phyloP scores from a whole-genome alignment of 2,797 vertebrate species.

The Dromococcyx pavoninus region DNA sequence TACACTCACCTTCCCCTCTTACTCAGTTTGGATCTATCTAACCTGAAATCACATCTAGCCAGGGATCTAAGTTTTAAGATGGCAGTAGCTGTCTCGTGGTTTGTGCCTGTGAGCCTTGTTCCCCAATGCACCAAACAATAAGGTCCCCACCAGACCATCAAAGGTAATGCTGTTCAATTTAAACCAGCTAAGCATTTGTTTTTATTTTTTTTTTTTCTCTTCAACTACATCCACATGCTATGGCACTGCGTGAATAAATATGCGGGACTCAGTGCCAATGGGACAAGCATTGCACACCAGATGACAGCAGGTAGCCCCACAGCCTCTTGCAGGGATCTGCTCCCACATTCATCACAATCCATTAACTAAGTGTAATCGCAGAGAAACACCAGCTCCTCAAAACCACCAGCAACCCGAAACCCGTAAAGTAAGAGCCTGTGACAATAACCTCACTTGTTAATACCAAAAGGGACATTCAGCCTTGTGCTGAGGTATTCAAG shows the following conservation, averaged over 20 bases:
- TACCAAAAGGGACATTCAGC: neutral
- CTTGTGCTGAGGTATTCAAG: neutral
- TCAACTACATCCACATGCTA: neutral
- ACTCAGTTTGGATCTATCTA: neutral
- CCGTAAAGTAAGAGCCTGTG: neutral
- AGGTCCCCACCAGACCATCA: neutral
- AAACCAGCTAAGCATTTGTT: neutral
- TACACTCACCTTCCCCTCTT: neutral
- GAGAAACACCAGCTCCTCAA: neutral
- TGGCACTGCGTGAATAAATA: neutral
- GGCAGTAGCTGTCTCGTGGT: neutral
- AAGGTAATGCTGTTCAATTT: neutral
- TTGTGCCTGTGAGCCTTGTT: neutral
- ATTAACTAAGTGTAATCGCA: neutral
- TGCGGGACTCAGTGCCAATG: neutral
- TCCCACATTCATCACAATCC: neutral
- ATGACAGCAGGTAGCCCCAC: neutral
- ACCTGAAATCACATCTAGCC: neutral
- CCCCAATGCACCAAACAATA: rapidly evolving
- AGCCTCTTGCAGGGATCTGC: neutral
- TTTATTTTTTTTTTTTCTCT: neutral
- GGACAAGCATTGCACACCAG: neutral
- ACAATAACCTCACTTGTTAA: neutral
- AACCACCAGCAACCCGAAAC: neutral
- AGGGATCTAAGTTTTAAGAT: neutral